Evolutionary conservation across 2,113 vertebrate genomes (phyloP).

Genomic region (Pituophis catenifer): DNA sequence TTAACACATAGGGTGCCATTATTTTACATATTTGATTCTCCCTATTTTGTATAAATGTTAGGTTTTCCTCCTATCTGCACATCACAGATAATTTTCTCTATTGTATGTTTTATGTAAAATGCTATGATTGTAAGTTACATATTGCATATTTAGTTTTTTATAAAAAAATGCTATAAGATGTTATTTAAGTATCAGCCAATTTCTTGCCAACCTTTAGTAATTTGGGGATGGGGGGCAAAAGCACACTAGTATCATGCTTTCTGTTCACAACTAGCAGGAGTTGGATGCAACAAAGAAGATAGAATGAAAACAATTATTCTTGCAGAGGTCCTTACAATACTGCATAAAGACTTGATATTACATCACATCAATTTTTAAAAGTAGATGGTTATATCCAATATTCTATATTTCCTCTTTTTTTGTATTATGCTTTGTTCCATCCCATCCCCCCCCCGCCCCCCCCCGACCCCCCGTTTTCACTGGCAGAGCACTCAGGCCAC

Average conservation of each 20-base stretch:
- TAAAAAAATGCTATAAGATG: not conserved
- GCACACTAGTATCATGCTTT: not conserved
- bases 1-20: not conserved
- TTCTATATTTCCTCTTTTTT: not conserved
- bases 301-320: not conserved
- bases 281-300: not conserved
- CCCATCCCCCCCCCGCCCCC: no score
- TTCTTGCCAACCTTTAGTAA: not conserved
- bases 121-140: not conserved
- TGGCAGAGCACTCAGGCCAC: no score
- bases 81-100: not conserved
- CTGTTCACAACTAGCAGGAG: not conserved
- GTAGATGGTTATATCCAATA: not conserved
- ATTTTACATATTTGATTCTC: not conserved
- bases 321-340: not conserved
- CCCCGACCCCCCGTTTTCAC: no score
- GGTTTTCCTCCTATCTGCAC: not conserved
- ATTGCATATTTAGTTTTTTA: not conserved
- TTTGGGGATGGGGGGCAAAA: not conserved
- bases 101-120: not conserved
- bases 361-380: not conserved
- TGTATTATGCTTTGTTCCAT: not conserved
- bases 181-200: not conserved
- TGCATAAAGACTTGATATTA: not conserved
- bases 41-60: not conserved